Base-by-base conservation (phyloP, 2,888 invertebrate genomes). In the Philaethria dido region DNA sequence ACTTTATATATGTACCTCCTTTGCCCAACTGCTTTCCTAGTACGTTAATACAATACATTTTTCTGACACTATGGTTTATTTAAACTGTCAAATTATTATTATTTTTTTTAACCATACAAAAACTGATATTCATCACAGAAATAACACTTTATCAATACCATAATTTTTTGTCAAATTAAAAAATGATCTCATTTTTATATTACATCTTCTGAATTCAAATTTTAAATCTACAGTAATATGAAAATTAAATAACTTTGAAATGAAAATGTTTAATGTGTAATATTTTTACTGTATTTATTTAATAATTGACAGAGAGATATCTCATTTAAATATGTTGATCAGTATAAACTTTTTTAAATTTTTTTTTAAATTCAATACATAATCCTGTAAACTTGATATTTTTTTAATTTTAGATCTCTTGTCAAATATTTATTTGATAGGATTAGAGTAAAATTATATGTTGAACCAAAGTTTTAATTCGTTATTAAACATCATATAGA, bases 171-270 rank as follows among this genome's bases (percentile, higher is more conserved):
- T 36, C 33, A 36, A 36, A n/a, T 52, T 52, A 52, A 52, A 33
- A 50, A 52, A 52, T 29, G 29, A 52, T 52, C 29, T 52, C 50
- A 52, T 29, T 52, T 52, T 29, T 48, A 22, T 48, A 48, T 48
- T 45, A n/a, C n/a, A n/a, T n/a, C n/a, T n/a, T n/a, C n/a, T 22
- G 48, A 48, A 5, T 48, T 6, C 5, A 48, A 48, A 20, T 4
- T n/a, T 48, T 48, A 4, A 22, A 48, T 22, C 20, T 48, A 6
- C 39, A 39, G 14, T 22, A n/a, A 22, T 22, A 14, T 47, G 11
- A 6, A 22, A 22, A 22, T 48, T 22, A 4, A 5, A 14, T 48
- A 39, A 39, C 20, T 20, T 3, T 48, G 13, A n/a, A n/a, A n/a
- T 22, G 14, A 22, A 14, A 14, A 6, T 48, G 6, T 48, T 22